phyloP scores from a whole-genome alignment of 2,797 vertebrate genomes.

The Danio albolineatus region DNA sequence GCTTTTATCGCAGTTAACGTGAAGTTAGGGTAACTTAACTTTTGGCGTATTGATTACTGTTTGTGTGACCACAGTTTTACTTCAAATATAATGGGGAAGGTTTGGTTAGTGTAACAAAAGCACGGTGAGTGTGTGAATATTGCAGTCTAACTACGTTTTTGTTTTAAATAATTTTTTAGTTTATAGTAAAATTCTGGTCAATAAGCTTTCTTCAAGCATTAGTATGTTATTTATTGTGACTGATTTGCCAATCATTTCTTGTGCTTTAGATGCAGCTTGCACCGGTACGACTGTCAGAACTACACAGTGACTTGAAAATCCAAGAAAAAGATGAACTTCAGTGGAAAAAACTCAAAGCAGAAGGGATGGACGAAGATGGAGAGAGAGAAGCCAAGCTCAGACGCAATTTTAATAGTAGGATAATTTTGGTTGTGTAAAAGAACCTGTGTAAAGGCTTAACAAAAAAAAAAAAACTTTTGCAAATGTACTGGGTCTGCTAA shows the following conservation, averaged over 20 bases:
- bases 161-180: no score
- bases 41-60: no score
- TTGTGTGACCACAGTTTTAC: no score
- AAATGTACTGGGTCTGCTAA: no score
- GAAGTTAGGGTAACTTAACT: no score
- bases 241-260: slow-evolving; percentile 11
- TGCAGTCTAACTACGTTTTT: no score
- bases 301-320: slow-evolving; percentile 95
- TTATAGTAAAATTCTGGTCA: no score
- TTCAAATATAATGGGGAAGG: no score
- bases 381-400: slow-evolving; percentile 90
- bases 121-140: no score
- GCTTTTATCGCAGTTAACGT: no score
- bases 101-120: no score
- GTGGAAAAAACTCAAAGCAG: slow-evolving; percentile 94
- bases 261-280: slow-evolving; percentile 84
- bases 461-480: no score
- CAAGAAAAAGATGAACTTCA: slow-evolving; percentile 95
- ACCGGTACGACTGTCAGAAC: slow-evolving; percentile 87
- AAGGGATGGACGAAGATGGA: slow-evolving; percentile 90
- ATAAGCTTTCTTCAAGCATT: background rate
- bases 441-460: background rate
- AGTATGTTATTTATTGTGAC: background rate
- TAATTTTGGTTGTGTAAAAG: slow-evolving; percentile 3
- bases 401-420: slow-evolving; percentile 86